Base-by-base conservation (phyloP, 1,140 invertebrate genomes). In the Alviniconcha marisindica region DNA sequence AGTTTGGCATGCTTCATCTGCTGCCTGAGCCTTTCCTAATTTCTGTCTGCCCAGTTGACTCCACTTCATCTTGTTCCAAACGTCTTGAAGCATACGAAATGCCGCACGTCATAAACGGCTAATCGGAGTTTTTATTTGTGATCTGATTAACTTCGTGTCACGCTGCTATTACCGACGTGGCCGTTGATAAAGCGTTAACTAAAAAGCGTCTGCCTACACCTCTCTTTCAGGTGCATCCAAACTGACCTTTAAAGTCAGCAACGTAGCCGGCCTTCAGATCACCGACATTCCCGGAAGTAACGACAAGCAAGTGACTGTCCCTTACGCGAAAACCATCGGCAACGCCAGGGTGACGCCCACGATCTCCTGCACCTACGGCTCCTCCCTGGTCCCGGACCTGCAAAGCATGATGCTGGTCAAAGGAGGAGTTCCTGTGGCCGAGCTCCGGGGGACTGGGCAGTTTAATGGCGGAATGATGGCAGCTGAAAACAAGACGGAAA, bases 351-450 rank as follows among this genome's bases (percentile, higher is more conserved):
- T 71, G 66, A 10, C 66, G 5, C 44, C 44, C 44, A 48, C 18
- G 7, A 18, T 48, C 18, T 48, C 44, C 44, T 71, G 66, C 66
- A 24, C 10, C 36, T 71, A 71, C 66, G 36, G 24, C 3, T 33
- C 31, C 66, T 10, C 31, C 28, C 31, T 71, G 31, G 36, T 38
- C 15, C 33, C 71, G 7, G 40, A 36, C 2, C 14, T 74, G 14
- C 71, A 74, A 28, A 74, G 12, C 14, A 74, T 74, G 71, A 74
- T 38, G 38, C 21, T 74, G 40, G 38, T 74, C 2, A 40, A 44
- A 28, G 10, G 38, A n/a, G 38, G 71, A 7, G 31, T 71, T 2
- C 31, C 66, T 12, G 2, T 71, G 33, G 36, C 7, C 12, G 15
- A 7, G 14, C 33, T 14, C 5, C 31, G 10, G 36, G 33, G 33